Conservation (phyloP, 2,888 invertebrate species). For the Gari tellinella region DNA sequence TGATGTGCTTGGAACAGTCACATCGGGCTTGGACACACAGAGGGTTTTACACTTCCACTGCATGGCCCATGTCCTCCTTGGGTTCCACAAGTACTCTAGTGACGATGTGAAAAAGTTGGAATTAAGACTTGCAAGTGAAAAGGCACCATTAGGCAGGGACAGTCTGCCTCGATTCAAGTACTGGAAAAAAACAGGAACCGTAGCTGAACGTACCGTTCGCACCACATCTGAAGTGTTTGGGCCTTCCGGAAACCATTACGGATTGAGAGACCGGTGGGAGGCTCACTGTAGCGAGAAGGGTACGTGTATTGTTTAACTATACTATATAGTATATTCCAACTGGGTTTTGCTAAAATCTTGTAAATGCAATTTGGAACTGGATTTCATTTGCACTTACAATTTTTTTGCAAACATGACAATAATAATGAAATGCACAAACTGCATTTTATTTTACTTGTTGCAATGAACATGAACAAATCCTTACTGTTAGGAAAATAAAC, state of each 20-base stretch:
- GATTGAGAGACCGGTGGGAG: constrained; percentile 45
- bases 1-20: no score
- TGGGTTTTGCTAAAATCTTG: no score
- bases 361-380: no score
- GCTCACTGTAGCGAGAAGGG: constrained; percentile 42
- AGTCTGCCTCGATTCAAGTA: constrained; percentile 5
- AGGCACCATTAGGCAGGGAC: constrained; percentile 16
- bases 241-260: constrained; percentile 33
- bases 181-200: constrained; percentile 28
- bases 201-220: constrained; percentile 22
- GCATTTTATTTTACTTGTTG: no score
- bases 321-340: no score
- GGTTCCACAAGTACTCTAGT: constrained; percentile 8
- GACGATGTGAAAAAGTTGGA: constrained; percentile 7
- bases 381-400: no score
- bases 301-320: no score
- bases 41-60: constrained; percentile 30
- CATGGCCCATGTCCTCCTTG: constrained; percentile 31
- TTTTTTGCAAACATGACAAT: no score
- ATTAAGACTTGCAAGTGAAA: background rate
- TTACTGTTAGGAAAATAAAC: no score
- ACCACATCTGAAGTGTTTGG: constrained; percentile 16
- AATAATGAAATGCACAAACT: no score
- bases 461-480: no score
- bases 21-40: no score